A percentile compares a stretch with the other conserved stretches of the same genome.
Evolutionary conservation across 1,140 invertebrate genomes (phyloP).

Genomic region (Pantala flavescens): DNA sequence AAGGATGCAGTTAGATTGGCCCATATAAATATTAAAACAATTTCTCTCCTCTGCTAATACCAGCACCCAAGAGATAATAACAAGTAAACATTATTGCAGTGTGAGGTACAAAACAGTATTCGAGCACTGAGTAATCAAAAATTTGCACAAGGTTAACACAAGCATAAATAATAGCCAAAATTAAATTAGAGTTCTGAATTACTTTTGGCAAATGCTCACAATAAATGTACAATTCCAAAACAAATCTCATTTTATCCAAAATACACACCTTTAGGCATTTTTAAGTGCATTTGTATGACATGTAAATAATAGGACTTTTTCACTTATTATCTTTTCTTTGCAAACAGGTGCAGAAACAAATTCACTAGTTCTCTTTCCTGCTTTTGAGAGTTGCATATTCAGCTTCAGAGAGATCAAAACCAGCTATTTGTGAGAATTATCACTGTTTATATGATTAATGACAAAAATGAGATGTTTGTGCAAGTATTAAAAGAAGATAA

Average conservation of each 20-base stretch:
- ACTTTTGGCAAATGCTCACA: too few relatives aligned
- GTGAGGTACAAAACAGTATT: slow-evolving; percentile 2
- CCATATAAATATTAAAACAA: background rate
- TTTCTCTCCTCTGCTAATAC: background rate
- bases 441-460: background rate
- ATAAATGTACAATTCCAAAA: too few relatives aligned
- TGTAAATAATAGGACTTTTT: too few relatives aligned
- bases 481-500: slow-evolving; percentile 1
- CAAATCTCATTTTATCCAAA: background rate
- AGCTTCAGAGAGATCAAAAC: background rate
- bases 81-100: background rate
- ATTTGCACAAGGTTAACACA: background rate
- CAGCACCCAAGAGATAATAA: slow-evolving; percentile 3
- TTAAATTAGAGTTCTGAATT: background rate
- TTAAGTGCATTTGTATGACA: too few relatives aligned
- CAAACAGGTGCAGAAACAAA: background rate
- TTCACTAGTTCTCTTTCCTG: background rate
- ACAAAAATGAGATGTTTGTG: background rate
- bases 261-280: background rate
- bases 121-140: background rate
- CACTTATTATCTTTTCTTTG: background rate
- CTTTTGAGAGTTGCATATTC: background rate
- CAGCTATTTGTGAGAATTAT: background rate
- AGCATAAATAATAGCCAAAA: background rate
- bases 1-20: background rate